Conservation (phyloP, 2,888 invertebrate genomes). For the Drosophila basisetae region DNA sequence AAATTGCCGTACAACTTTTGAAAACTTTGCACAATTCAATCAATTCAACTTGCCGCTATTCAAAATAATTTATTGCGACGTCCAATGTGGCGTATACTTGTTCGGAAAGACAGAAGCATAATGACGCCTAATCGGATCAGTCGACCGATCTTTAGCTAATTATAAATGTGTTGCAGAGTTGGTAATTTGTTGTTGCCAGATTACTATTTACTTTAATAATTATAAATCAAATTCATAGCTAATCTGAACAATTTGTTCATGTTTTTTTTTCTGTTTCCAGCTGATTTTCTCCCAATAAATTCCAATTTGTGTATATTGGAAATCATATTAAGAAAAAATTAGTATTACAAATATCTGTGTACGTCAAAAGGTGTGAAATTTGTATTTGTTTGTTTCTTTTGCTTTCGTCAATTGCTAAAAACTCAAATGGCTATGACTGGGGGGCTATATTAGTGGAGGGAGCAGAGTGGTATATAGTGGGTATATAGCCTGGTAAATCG, state of each 20-base stretch:
- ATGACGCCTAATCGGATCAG: slow-evolving; percentile 11
- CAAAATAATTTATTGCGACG: slow-evolving; percentile 1
- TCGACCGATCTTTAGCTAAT: background rate
- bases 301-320: no score
- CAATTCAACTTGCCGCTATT: slow-evolving; percentile 57
- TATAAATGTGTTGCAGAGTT: background rate
- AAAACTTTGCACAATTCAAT: slow-evolving; percentile 78
- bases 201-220: background rate
- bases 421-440: slow-evolving; percentile 23
- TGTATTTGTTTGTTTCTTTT: slow-evolving; percentile 64
- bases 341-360: slow-evolving; percentile 18
- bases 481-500: slow-evolving; percentile 61
- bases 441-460: slow-evolving; percentile 10
- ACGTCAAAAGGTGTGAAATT: slow-evolving; percentile 66
- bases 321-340: background rate
- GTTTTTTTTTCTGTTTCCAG: slow-evolving; percentile 5
- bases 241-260: background rate
- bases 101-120: background rate
- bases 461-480: background rate
- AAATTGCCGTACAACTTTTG: slow-evolving; percentile 74
- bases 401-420: slow-evolving; percentile 70
- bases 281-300: no score
- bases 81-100: slow-evolving; percentile 61
- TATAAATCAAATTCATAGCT: background rate
- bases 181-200: background rate